Conservation (phyloP, 2,113 vertebrate species). For the Hippolais icterina region DNA sequence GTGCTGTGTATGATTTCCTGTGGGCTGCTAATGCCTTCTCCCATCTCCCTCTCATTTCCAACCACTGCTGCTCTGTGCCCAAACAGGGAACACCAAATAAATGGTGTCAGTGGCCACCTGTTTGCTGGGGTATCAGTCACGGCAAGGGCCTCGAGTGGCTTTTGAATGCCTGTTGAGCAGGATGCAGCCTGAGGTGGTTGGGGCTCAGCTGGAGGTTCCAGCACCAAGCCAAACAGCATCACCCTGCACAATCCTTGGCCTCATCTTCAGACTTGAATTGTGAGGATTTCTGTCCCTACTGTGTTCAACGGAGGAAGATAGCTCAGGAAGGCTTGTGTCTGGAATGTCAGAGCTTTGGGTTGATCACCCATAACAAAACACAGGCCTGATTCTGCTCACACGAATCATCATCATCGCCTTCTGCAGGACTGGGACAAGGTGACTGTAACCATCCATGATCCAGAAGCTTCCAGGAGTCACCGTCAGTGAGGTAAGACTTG, state of each 20-base stretch:
- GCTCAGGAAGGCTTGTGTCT: background rate
- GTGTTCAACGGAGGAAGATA: accelerated
- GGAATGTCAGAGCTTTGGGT: background rate
- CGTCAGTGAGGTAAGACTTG: background rate
- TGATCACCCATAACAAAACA: background rate
- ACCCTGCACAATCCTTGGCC: background rate
- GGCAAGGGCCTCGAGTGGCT: background rate
- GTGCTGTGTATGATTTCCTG: background rate
- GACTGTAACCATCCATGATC: background rate
- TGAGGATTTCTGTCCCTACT: background rate
- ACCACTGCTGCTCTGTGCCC: accelerated
- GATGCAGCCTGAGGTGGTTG: accelerated
- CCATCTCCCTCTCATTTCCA: background rate
- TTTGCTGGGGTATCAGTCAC: background rate
- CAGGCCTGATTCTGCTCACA: background rate
- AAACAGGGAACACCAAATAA: background rate
- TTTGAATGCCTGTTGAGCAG: background rate
- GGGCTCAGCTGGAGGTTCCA: accelerated
- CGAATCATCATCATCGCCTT: accelerated
- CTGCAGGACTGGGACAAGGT: background rate
- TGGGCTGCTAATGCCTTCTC: background rate
- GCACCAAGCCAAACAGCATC: background rate
- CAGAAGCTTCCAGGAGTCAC: background rate
- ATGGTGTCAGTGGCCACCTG: background rate
- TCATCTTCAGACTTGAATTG: background rate